Percentiles rank a stretch among this genome's conserved stretches.
phyloP scores from a whole-genome alignment of 2,888 invertebrate species.

The Lasius fuliginosus region DNA sequence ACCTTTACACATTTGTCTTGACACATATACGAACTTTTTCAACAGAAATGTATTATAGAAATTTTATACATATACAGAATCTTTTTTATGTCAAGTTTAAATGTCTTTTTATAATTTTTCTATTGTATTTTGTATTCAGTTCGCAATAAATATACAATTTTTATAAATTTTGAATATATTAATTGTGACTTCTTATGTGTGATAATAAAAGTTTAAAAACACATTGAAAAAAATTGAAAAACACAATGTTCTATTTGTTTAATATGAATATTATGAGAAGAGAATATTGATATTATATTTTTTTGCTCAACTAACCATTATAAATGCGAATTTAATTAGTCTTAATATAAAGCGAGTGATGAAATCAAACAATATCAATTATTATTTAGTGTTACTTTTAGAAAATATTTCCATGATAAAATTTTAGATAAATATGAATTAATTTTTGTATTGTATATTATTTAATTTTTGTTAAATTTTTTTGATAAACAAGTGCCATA shows the following conservation, averaged over 20 bases:
- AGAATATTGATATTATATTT: not conserved
- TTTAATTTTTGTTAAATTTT: not conserved
- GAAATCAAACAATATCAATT: not conserved
- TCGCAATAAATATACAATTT: conserved; percentile 21
- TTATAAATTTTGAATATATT: conserved; percentile 27
- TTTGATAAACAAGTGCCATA: not conserved
- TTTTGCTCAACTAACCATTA: not conserved
- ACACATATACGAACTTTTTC: not conserved
- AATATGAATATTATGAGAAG: not conserved
- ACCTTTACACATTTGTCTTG: not conserved
- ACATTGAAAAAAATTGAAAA: not conserved
- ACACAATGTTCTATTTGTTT: not conserved
- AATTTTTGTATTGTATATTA: not conserved
- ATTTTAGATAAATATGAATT: not conserved
- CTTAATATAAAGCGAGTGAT: not conserved
- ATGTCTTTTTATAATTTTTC: conserved; percentile 34
- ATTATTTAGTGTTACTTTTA: not conserved
- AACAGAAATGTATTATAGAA: not conserved
- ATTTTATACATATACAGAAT: not conserved
- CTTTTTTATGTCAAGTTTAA: not conserved
- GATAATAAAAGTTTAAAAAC: not conserved
- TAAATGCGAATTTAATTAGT: not conserved
- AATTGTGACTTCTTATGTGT: not conserved
- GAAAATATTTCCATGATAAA: not conserved
- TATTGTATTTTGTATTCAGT: conserved; percentile 43